phyloP scores from a whole-genome alignment of 1,140 invertebrate genomes.

The Diorhabda sublineata region DNA sequence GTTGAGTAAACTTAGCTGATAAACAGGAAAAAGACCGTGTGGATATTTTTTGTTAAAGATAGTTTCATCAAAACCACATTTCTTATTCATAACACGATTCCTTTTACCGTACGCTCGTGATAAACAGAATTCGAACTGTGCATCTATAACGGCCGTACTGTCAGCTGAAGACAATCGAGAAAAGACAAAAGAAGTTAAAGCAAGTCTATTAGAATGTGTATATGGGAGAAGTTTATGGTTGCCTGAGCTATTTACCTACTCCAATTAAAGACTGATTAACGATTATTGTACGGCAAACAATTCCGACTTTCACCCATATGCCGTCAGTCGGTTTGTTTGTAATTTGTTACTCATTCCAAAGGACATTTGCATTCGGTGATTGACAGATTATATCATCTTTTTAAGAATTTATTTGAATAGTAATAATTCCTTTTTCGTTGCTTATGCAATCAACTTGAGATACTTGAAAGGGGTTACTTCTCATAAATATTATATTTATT shows the following conservation, averaged over 20 bases:
- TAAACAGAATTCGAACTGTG: conserved; percentile 28
- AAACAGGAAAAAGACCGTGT: too few species aligned
- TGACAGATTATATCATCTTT: not conserved
- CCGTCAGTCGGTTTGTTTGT: conserved; percentile 5
- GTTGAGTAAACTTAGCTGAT: too few species aligned
- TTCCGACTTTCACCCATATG: conserved; percentile 42
- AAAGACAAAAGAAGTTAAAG: conserved; percentile 42
- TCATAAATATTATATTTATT: too few species aligned
- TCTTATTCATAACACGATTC: too few species aligned
- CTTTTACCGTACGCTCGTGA: conserved; percentile 10
- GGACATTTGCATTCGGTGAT: not conserved
- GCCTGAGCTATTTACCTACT: conserved; percentile 44
- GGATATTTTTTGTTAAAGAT: too few species aligned
- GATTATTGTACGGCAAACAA: conserved; percentile 45
- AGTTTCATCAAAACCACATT: too few species aligned
- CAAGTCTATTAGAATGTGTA: conserved; percentile 43
- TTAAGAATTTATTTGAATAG: not conserved
- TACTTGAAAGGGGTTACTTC: too few species aligned
- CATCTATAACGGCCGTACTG: conserved; percentile 27
- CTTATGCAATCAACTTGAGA: too few species aligned
- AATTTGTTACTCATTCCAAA: not conserved
- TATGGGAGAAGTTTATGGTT: conserved; percentile 42
- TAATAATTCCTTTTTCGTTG: not conserved
- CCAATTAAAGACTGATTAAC: conserved; percentile 45
- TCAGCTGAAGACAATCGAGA: conserved; percentile 38